Conservation (phyloP, 2,797 vertebrate genomes). For the Oreonectes daqikongensis region DNA sequence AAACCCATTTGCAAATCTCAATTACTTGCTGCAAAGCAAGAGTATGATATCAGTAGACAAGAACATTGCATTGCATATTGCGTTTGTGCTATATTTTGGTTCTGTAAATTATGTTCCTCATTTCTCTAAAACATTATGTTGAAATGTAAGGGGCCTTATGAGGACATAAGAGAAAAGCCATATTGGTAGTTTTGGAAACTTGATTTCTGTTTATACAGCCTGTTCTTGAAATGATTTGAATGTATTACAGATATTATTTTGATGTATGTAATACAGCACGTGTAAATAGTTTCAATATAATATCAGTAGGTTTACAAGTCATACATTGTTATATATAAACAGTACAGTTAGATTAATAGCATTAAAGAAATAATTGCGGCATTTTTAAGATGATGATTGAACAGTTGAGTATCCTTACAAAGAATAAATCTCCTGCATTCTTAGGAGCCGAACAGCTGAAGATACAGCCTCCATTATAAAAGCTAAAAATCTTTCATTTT, state of each 20-base stretch:
- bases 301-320: neutral
- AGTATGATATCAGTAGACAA: neutral
- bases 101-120: neutral
- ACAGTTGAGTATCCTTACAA: constrained; percentile 16
- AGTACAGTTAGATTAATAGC: constrained; percentile 9
- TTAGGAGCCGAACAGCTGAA: constrained; percentile 4
- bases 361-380: constrained; percentile 21
- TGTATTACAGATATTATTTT: neutral
- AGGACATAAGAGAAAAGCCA: neutral
- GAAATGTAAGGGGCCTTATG: neutral
- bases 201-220: neutral
- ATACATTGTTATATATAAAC: constrained; percentile 16
- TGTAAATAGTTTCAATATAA: constrained; percentile 18
- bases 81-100: neutral
- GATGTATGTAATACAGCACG: neutral
- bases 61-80: neutral
- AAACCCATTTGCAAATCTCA: neutral
- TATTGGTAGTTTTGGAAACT: neutral
- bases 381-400: constrained; percentile 38
- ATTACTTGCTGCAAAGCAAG: neutral
- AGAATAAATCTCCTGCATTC: constrained; percentile 12
- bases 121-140: neutral
- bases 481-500: constrained; percentile 25
- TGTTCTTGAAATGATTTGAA: neutral
- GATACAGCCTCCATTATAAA: constrained; percentile 15